phyloP scores from a whole-genome alignment of 1,140 invertebrate species.

The Heliothis subflexa region DNA sequence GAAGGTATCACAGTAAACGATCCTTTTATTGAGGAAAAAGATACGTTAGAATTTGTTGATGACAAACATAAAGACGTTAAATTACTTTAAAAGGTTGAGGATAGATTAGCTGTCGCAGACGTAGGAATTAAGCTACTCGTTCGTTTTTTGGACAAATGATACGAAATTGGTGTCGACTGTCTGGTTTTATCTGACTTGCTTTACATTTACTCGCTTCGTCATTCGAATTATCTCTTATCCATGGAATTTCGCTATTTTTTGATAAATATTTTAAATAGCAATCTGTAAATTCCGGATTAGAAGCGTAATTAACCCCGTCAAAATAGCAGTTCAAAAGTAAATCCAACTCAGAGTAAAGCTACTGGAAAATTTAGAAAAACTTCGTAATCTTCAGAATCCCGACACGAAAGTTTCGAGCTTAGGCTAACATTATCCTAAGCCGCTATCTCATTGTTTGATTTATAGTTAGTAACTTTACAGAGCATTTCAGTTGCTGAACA shows the following conservation, averaged over 20 bases:
- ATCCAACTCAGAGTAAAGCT: conserved; percentile 6
- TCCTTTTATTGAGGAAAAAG: conserved; percentile 47
- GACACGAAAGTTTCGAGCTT: conserved; percentile 31
- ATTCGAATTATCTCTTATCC: neutral
- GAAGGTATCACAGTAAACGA: conserved; percentile 45
- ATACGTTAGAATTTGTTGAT: conserved; percentile 47
- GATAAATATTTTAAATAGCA: neutral
- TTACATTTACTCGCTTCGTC: neutral
- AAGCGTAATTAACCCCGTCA: neutral
- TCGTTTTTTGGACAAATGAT: conserved; percentile 40
- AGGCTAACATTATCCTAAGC: conserved; percentile 45
- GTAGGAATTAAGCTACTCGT: conserved; percentile 33
- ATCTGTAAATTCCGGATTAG: neutral
- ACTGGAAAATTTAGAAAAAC: conserved; percentile 8
- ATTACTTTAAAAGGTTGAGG: conserved; percentile 48
- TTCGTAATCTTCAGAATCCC: conserved; percentile 39
- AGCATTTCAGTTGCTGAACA: conserved; percentile 33
- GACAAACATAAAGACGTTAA: conserved; percentile 44
- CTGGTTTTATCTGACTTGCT: conserved; percentile 3
- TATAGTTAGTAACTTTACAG: conserved; percentile 44
- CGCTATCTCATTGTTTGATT: conserved; percentile 46
- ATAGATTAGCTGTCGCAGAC: conserved; percentile 43
- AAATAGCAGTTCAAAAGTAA: conserved; percentile 5
- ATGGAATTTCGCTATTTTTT: neutral
- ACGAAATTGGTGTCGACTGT: conserved; percentile 7